A percentile compares a stretch with the other conserved stretches of the same genome.
These are phyloP conservation scores for Arge pagana DNA, from an alignment of 2,888 invertebrate genomes.

Conservation along the genomic window DNA sequence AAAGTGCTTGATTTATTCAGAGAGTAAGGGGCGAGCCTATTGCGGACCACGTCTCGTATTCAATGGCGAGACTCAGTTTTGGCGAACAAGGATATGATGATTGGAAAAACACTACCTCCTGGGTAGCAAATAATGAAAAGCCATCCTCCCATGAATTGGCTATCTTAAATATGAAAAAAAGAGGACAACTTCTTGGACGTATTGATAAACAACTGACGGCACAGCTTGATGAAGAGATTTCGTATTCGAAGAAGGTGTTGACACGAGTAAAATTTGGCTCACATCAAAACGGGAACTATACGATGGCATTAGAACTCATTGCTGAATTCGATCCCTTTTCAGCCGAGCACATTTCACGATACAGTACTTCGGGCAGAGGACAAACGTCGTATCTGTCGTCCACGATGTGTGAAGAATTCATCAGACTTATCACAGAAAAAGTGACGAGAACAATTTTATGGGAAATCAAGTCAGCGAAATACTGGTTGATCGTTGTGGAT, in stretches of 20 bases:
- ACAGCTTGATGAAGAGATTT: slow-evolving; percentile 1
- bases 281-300: neutral
- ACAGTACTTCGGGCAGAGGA: neutral
- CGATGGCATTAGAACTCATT: neutral
- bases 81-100: slow-evolving; percentile 13
- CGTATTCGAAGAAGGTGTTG: neutral
- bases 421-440: neutral
- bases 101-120: slow-evolving; percentile 17
- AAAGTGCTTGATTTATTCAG: slow-evolving; percentile 23
- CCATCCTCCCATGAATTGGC: neutral
- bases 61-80: slow-evolving; percentile 15
- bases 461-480: slow-evolving; percentile 39
- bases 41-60: slow-evolving; percentile 18
- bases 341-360: neutral
- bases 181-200: neutral
- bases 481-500: slow-evolving; percentile 40
- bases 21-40: slow-evolving; percentile 13
- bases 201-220: slow-evolving; percentile 2
- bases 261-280: slow-evolving; percentile 9
- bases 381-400: neutral
- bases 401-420: slow-evolving; percentile 1
- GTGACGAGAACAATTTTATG: slow-evolving; percentile 24
- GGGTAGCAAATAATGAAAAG: neutral
- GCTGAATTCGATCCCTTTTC: slow-evolving; percentile 8
- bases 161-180: neutral